Percentiles rank a stretch among this genome's conserved stretches.
These are phyloP conservation scores for Nesogale talazaci DNA, from an alignment of 2,113 vertebrate genomes.

Conservation along the genomic window DNA sequence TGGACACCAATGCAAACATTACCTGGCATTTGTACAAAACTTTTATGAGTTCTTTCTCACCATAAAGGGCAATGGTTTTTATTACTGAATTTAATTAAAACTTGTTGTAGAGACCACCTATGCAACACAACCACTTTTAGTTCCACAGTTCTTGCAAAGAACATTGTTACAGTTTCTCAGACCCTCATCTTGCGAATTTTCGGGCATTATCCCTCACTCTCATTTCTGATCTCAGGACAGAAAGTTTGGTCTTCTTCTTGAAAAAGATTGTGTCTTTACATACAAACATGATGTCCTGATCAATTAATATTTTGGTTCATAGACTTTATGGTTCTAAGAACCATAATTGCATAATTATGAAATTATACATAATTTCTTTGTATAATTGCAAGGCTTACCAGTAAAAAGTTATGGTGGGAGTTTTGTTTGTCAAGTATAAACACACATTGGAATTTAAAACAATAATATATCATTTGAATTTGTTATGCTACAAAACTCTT, in stretches of 20 bases:
- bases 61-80: constrained; percentile 79
- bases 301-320: constrained; percentile 31
- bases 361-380: too few species aligned
- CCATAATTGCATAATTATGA: too few species aligned
- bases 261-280: background rate
- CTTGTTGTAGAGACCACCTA: constrained; percentile 78
- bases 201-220: background rate
- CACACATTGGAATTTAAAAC: constrained; percentile 50
- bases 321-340: constrained; percentile 1
- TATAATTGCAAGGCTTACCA: constrained; percentile 13
- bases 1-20: constrained; percentile 76
- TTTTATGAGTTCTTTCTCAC: constrained; percentile 83
- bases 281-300: background rate
- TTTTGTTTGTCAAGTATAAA: constrained; percentile 56
- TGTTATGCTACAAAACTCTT: constrained; percentile 52
- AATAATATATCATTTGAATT: constrained; percentile 60
- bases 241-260: background rate
- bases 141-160: constrained; percentile 40
- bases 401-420: background rate
- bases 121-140: constrained; percentile 43
- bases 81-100: constrained; percentile 79
- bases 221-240: background rate
- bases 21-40: constrained; percentile 75
- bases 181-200: background rate
- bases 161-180: background rate